Evolutionary conservation across 2,113 vertebrate species (phyloP), one percentile per base, ranked within the genome.

Genomic region (Lasiurus borealis): DNA sequence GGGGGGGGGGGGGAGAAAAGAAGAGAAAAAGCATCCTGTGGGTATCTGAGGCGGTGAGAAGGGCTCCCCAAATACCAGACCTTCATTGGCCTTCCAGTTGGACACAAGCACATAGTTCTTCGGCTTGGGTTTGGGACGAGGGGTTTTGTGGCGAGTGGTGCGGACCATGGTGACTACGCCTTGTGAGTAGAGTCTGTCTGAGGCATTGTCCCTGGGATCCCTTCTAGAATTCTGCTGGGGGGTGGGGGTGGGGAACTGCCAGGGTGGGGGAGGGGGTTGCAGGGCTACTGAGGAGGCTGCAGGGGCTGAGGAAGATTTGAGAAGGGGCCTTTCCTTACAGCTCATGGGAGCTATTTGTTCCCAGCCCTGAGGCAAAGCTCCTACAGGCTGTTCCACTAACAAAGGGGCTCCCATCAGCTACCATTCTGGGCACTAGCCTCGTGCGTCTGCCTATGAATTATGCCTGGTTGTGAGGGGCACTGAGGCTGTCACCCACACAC

Each of bases 171-270:
- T 66, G 73, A 83, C 48, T 16, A 6, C 88, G 86, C 40, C 31
- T 23, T 52, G 16, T 18, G 82, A 94, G 44, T 15, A 57, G 52
- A 62, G 23, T 23, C 72, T 86, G 44, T 77, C 48, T 62, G 46
- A 78, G 71, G 85, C 57, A 94, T 95, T 95, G 93, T 96, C 46
- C 29, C 52, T 13, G 50, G 23, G 25, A 40, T 19, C 4, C 19
- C 73, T 97, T 97, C 94, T 97, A 96, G 95, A 97, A 97, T 92
- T 91, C 88, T 95, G 48, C 31, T 13, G 62, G 5, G 21, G n/a
- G 36, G n/a, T 25, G 62, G 46, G 34, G 48, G 66, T 0, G 14
- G 64, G 52, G 12, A 59, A 14, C 50, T 40, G 46, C 40, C 4
- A 29, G 27, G 1, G 8, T 31, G 73, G 91, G 86, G 84, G 78